These are phyloP conservation scores for Plebejus melissa DNA, from an alignment of 2,888 invertebrate genomes.

Conservation along the genomic window DNA sequence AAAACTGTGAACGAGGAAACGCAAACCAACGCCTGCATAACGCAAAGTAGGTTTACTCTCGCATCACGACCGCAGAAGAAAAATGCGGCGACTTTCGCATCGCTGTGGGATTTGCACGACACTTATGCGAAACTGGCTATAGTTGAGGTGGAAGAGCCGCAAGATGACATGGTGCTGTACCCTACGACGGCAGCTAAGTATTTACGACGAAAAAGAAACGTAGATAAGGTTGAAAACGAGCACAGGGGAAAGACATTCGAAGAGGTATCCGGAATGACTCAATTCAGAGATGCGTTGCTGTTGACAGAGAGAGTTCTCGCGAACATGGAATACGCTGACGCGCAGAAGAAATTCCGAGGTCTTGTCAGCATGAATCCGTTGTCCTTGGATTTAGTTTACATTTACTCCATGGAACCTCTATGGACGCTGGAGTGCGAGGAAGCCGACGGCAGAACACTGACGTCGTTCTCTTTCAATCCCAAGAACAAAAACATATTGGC, in stretches of 20 bases:
- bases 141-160: constrained; percentile 47
- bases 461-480: constrained; percentile 82
- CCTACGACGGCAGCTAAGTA: constrained; percentile 56
- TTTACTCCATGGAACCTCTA: constrained; percentile 82
- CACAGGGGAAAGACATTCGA: constrained; percentile 48
- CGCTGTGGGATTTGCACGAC: constrained; percentile 89
- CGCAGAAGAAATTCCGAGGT: constrained; percentile 85
- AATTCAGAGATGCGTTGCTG: constrained; percentile 81
- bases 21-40: constrained; percentile 81
- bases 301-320: constrained; percentile 86
- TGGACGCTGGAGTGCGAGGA: constrained; percentile 82
- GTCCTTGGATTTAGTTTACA: constrained; percentile 81
- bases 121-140: constrained; percentile 77
- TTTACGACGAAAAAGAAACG: constrained; percentile 50
- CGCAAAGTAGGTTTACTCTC: constrained; percentile 82
- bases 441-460: constrained; percentile 77
- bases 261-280: constrained; percentile 49
- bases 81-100: constrained; percentile 82
- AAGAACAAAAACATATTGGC: constrained; percentile 85
- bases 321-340: constrained; percentile 81
- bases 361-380: constrained; percentile 80
- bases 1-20: constrained; percentile 83
- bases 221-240: constrained; percentile 23
- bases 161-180: constrained; percentile 71
- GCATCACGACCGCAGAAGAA: constrained; percentile 74